Evolutionary conservation across 2,113 vertebrate genomes (phyloP), one percentile per base, ranked within the genome.

Genomic region (Cinclus cinclus): DNA sequence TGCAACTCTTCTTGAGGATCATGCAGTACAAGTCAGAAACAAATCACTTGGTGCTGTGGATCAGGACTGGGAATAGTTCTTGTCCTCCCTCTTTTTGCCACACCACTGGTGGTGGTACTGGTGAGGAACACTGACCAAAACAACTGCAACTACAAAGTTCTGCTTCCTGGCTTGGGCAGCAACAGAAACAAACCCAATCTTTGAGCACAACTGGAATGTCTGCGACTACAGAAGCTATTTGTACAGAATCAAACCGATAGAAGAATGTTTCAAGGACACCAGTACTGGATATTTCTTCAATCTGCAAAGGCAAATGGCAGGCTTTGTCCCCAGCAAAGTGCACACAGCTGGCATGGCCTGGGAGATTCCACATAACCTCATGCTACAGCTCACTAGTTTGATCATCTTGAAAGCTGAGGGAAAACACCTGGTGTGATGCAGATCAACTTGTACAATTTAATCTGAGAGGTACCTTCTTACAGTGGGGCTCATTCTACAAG

Each of bases 31-130:
- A 27, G 16, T 97, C 96, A 18, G 97, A 97, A 97, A 98, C 94
- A 6, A 95, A 95, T 60, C 65, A 41, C 56, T 96, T 95, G 68
- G 76, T 96, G 8, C 94, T 97, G 41, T 94, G 92, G 82, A 95
- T 96, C 87, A 98, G 96, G 83, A 98, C 93, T 98, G 94, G 49
- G 97, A 97, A 92, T 95, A 96, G 55, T 94, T 92, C 62, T 97
- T 98, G 92, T 97, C 23, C 27, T 84, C 65, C 94, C 97, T 41
- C 75, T 92, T 22, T 98, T 75, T 98, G 94, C 97, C 97, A 97
- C 52, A 77, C 94, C 55, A 97, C 85, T 11, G 33, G 70, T 27
- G 96, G 95, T 20, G 21, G 87, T 13, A 37, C 35, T 37, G 33
- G 77, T 31, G 96, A 94, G 16, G 11, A 98, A 10, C 95, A 96